Percentiles rank a stretch among this genome's conserved stretches.
Evolutionary conservation across 2,113 vertebrate genomes (phyloP).

Genomic region (Ciconia stormi): DNA sequence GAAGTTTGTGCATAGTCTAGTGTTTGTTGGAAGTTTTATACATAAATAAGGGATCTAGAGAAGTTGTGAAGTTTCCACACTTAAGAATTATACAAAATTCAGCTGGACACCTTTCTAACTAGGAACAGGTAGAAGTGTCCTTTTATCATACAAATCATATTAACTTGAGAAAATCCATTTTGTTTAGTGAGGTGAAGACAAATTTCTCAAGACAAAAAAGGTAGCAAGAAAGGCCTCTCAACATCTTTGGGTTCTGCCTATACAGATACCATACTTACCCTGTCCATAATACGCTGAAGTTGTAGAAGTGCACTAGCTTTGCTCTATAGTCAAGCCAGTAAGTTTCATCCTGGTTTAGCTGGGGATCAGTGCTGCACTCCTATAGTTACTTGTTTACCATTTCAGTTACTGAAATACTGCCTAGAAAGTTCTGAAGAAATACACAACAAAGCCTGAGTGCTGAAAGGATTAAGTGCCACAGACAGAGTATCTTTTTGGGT

Average conservation of each 20-base stretch:
- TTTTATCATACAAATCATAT: neutral
- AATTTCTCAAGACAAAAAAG: neutral
- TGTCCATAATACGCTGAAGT: rapidly evolving
- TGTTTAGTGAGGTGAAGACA: neutral
- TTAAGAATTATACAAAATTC: neutral
- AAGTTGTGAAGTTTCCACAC: neutral
- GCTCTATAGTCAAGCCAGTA: neutral
- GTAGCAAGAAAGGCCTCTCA: neutral
- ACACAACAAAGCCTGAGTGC: neutral
- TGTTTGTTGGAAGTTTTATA: neutral
- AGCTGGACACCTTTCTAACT: neutral
- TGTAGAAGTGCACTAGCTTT: neutral
- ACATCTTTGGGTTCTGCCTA: neutral
- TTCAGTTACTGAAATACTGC: neutral
- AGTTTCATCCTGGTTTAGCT: neutral
- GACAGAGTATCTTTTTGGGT: neutral
- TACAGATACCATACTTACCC: neutral
- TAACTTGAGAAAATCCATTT: neutral
- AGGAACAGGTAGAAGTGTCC: neutral
- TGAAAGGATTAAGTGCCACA: neutral
- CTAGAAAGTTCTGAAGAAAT: neutral
- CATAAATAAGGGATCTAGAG: neutral
- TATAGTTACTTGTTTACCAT: neutral
- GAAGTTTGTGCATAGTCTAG: neutral
- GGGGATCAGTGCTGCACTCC: neutral